phyloP scores from a whole-genome alignment of 2,888 invertebrate species.

The Melanostoma mellinum region DNA sequence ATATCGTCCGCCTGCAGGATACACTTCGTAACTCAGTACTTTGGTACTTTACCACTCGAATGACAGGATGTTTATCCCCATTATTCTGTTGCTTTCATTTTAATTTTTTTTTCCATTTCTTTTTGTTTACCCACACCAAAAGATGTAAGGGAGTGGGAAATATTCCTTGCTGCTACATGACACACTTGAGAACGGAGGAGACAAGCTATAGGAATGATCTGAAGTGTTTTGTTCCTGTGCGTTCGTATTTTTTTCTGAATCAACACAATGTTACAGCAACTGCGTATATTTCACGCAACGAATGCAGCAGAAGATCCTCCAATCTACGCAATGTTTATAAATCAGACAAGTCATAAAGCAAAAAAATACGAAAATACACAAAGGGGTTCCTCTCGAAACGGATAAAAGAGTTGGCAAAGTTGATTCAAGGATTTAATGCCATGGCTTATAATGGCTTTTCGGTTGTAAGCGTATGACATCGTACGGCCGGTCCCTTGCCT shows the following conservation, averaged over 20 bases:
- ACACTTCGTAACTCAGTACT: conserved; percentile 58
- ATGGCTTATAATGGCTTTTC: conserved; percentile 45
- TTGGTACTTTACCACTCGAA: conserved; percentile 45
- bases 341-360: conserved; percentile 34
- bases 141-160: conserved; percentile 41
- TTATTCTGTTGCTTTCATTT: conserved; percentile 62
- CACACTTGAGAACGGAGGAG: conserved; percentile 39
- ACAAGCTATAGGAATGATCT: conserved; percentile 29
- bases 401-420: conserved; percentile 44
- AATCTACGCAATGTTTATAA: conserved; percentile 43
- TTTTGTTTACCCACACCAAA: conserved; percentile 6
- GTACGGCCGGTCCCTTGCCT: background rate
- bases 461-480: conserved; percentile 18
- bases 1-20: conserved; percentile 39
- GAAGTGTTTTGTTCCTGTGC: conserved; percentile 60
- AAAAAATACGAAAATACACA: conserved; percentile 25
- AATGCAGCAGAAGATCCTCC: conserved; percentile 52
- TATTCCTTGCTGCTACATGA: conserved; percentile 32
- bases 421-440: conserved; percentile 53
- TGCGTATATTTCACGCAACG: conserved; percentile 62
- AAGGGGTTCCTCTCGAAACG: conserved; percentile 25
- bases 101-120: background rate
- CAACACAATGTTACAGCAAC: conserved; percentile 1
- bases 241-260: conserved; percentile 14
- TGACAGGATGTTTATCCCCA: conserved; percentile 65